Evolutionary conservation across 2,113 vertebrate genomes (phyloP).

Genomic region (Uropsilus gracilis): DNA sequence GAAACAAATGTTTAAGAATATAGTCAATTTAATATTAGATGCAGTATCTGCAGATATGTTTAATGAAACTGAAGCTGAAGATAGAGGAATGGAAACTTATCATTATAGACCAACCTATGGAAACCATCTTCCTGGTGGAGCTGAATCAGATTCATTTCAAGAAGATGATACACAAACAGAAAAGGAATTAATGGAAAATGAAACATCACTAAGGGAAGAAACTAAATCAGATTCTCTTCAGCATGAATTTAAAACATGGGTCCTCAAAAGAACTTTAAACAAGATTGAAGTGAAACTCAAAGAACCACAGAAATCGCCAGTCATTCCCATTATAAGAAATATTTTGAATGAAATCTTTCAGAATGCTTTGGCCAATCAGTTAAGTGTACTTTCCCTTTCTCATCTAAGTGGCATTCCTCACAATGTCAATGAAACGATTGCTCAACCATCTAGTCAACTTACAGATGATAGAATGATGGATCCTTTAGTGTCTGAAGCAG

Average conservation of each 20-base stretch:
- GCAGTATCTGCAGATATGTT: constrained; percentile 27
- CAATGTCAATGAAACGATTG: neutral
- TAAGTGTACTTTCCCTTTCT: constrained; percentile 37
- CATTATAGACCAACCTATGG: constrained; percentile 69
- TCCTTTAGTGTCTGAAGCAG: constrained; percentile 74
- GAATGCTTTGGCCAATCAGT: constrained; percentile 52
- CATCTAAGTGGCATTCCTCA: neutral
- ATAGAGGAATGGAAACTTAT: neutral
- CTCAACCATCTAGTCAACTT: neutral
- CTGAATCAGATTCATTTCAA: constrained; percentile 62
- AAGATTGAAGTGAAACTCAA: constrained; percentile 76
- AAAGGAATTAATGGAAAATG: neutral
- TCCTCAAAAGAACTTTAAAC: constrained; percentile 67
- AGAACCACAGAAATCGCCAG: constrained; percentile 70
- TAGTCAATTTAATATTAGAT: constrained; percentile 70
- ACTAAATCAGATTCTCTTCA: neutral
- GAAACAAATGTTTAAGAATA: constrained; percentile 53
- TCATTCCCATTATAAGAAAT: constrained; percentile 73
- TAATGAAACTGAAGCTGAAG: constrained; percentile 38
- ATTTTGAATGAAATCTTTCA: constrained; percentile 80
- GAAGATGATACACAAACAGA: constrained; percentile 36
- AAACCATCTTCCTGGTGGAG: constrained; percentile 77
- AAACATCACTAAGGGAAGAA: neutral
- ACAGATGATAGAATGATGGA: neutral
- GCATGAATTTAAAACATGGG: neutral